Conservation (phyloP, 64 coral and sea anemone genomes). For the Catalaphyllia jardinei region DNA sequence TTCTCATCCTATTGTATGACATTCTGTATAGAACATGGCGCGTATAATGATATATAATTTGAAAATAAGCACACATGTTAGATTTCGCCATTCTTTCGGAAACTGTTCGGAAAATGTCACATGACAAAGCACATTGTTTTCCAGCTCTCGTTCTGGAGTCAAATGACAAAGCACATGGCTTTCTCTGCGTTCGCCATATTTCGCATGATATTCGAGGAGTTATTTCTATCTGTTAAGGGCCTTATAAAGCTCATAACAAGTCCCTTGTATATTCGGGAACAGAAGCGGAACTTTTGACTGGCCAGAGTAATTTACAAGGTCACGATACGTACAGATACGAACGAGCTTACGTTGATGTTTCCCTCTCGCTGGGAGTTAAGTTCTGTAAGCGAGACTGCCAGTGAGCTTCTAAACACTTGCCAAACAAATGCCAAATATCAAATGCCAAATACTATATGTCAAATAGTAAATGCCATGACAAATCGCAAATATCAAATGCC, state of each 20-base stretch:
- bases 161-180: slow-evolving; percentile 14
- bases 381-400: slow-evolving; percentile 16
- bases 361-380: slow-evolving; percentile 19
- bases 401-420: slow-evolving; percentile 7
- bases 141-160: neutral
- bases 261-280: neutral
- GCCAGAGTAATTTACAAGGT: neutral
- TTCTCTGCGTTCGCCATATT: slow-evolving; percentile 1
- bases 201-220: too few species aligned
- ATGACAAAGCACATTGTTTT: slow-evolving; percentile 21
- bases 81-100: slow-evolving; percentile 12
- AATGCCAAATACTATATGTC: slow-evolving; percentile 7
- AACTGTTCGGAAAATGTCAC: slow-evolving; percentile 19
- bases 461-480: slow-evolving; percentile 1
- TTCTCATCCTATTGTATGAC: slow-evolving; percentile 15
- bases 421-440: slow-evolving; percentile 21
- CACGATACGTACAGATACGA: neutral
- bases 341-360: slow-evolving; percentile 6
- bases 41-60: neutral
- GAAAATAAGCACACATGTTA: slow-evolving; percentile 14
- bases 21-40: slow-evolving; percentile 14
- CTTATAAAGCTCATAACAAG: slow-evolving; percentile 6
- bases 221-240: slow-evolving; percentile 25
- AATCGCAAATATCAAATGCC: neutral
- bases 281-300: neutral